These are phyloP conservation scores for Stratiomys singularior DNA, from an alignment of 2,888 invertebrate species.

Conservation along the genomic window DNA sequence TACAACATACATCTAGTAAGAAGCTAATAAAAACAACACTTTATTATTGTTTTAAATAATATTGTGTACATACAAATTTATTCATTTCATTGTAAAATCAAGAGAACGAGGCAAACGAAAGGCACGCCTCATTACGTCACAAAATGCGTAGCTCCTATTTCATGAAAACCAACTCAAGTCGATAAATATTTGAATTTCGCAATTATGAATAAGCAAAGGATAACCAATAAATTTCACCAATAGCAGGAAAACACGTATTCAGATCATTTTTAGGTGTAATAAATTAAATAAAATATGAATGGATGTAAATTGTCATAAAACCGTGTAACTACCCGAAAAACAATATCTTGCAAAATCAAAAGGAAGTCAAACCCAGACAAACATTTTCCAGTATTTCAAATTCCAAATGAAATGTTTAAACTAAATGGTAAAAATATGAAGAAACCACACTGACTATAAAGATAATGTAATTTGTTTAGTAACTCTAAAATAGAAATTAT, in stretches of 20 bases:
- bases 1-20: not conserved
- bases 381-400: conserved; percentile 5
- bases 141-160: not conserved
- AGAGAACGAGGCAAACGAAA: not conserved
- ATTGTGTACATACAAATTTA: conserved; percentile 43
- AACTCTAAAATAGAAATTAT: not conserved
- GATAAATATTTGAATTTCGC: not conserved
- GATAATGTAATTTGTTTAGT: conserved; percentile 9
- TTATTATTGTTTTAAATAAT: conserved; percentile 54
- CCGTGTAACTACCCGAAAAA: not conserved
- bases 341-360: not conserved
- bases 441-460: not conserved
- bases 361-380: not conserved
- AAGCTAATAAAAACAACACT: conserved; percentile 41
- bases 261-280: conserved; percentile 27
- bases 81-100: not conserved
- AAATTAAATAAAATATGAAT: not conserved
- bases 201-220: not conserved
- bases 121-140: too few relatives aligned
- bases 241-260: not conserved
- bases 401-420: conserved; percentile 4
- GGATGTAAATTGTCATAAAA: not conserved
- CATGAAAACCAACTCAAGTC: not conserved
- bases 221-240: not conserved
- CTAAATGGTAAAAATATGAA: not conserved